A percentile compares a stretch with the other conserved stretches of the same genome.
These are phyloP conservation scores for Nineta flava DNA, from an alignment of 2,888 invertebrate genomes.

Conservation along the genomic window DNA sequence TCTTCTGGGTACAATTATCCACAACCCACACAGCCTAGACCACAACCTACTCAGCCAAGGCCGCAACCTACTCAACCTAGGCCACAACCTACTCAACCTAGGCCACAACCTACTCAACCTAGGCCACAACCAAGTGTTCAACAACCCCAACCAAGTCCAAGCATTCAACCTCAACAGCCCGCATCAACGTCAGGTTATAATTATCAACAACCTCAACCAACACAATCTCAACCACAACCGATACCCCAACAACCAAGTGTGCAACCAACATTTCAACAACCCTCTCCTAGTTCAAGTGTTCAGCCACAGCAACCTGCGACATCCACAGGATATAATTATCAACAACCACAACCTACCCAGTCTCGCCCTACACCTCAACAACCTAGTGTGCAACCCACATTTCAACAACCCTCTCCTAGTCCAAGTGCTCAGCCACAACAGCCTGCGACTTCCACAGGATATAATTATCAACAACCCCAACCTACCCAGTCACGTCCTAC, in stretches of 20 bases:
- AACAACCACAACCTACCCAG: not conserved
- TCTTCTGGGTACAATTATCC: conserved; percentile 1
- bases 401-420: too few relatives aligned
- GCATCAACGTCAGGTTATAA: not conserved
- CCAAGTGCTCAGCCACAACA: too few relatives aligned
- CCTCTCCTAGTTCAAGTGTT: conserved; percentile 1
- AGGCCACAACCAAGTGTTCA: not conserved
- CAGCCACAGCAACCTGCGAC: not conserved
- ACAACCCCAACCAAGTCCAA: not conserved
- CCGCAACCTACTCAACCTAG: not conserved
- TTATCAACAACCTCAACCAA: conserved; percentile 4
- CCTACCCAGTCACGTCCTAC: too few relatives aligned
- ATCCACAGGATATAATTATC: not conserved
- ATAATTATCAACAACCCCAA: too few relatives aligned
- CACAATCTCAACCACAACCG: not conserved
- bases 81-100: too few relatives aligned
- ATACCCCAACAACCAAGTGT: not conserved
- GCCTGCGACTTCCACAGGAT: too few relatives aligned
- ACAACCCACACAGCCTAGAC: not conserved
- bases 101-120: not conserved
- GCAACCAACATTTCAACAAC: not conserved
- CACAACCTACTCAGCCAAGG: not conserved
- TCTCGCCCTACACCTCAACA: not conserved
- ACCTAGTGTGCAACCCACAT: not conserved
- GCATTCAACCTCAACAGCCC: not conserved